phyloP scores from a whole-genome alignment of 2,888 invertebrate species.

The Plagiodera versicolora region DNA sequence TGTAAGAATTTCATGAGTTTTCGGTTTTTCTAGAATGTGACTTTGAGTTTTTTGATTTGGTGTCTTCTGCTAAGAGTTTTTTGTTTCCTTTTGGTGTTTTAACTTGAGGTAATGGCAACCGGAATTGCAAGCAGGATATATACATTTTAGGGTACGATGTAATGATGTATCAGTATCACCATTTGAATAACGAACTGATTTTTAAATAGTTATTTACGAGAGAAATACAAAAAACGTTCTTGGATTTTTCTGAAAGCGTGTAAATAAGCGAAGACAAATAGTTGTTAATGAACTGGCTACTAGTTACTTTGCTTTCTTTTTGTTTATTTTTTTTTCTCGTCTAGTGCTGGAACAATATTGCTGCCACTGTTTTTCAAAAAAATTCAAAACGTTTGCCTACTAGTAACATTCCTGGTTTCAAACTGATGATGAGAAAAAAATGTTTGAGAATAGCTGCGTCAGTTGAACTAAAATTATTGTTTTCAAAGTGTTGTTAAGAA shows the following conservation, averaged over 20 bases:
- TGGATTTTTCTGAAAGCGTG: slow-evolving; percentile 9
- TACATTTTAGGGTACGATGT: slow-evolving; percentile 21
- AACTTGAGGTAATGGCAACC: slow-evolving; percentile 29
- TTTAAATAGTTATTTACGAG: slow-evolving; percentile 11
- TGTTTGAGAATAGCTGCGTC: slow-evolving; percentile 10
- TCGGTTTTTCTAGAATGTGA: slow-evolving; percentile 7
- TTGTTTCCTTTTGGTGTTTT: slow-evolving; percentile 42
- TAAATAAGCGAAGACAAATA: not conserved
- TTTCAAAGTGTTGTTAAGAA: not conserved
- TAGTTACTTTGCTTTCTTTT: not conserved
- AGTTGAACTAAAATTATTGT: slow-evolving; percentile 3
- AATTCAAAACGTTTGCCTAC: slow-evolving; percentile 10
- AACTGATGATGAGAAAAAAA: slow-evolving; percentile 2
- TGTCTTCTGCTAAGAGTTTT: slow-evolving; percentile 41
- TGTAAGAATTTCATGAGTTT: not conserved
- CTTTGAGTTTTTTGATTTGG: slow-evolving; percentile 38
- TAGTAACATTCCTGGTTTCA: slow-evolving; percentile 13
- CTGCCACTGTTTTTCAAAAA: not conserved
- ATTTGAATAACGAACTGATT: slow-evolving; percentile 27
- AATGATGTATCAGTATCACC: slow-evolving; percentile 16
- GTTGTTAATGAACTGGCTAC: not conserved
- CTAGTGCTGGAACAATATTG: not conserved
- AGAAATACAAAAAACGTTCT: slow-evolving; percentile 4
- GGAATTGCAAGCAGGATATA: slow-evolving; percentile 10
- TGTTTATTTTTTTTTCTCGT: not conserved